These are phyloP conservation scores for Enteromius afrohamiltoni DNA, from an alignment of 2,797 vertebrate species.

Conservation along the genomic window DNA sequence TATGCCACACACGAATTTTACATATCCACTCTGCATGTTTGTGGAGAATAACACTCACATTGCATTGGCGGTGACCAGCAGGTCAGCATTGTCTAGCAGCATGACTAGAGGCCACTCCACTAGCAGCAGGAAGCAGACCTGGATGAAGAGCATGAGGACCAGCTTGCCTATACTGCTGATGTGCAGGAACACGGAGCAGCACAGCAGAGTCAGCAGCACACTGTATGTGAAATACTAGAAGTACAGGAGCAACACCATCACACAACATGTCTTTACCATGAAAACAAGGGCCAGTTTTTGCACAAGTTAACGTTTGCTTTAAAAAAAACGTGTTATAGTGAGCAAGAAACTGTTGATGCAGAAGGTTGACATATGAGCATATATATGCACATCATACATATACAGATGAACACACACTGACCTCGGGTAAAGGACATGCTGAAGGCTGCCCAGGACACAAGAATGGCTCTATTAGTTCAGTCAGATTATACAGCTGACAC, in stretches of 20 bases:
- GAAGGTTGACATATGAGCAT: background rate
- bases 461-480: constrained; percentile 73
- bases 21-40: background rate
- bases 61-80: constrained; percentile 85
- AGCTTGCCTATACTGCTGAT: constrained; percentile 97
- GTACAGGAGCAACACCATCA: constrained; percentile 21
- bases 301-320: background rate
- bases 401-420: constrained; percentile 63
- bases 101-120: constrained; percentile 88
- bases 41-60: constrained; percentile 81
- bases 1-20: background rate
- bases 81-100: constrained; percentile 93
- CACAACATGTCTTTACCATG: background rate
- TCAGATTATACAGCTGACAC: constrained; percentile 87
- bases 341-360: background rate
- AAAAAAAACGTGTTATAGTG: background rate
- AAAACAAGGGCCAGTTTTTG: background rate
- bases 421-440: constrained; percentile 93
- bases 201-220: constrained; percentile 93
- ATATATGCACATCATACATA: background rate
- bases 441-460: constrained; percentile 78
- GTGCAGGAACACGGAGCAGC: constrained; percentile 96
- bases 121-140: constrained; percentile 87
- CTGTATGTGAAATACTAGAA: constrained; percentile 92
- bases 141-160: constrained; percentile 89